Conservation (phyloP, 30 jellyfish, hydroid and myxozoan species). For the Morbakka virulenta region DNA sequence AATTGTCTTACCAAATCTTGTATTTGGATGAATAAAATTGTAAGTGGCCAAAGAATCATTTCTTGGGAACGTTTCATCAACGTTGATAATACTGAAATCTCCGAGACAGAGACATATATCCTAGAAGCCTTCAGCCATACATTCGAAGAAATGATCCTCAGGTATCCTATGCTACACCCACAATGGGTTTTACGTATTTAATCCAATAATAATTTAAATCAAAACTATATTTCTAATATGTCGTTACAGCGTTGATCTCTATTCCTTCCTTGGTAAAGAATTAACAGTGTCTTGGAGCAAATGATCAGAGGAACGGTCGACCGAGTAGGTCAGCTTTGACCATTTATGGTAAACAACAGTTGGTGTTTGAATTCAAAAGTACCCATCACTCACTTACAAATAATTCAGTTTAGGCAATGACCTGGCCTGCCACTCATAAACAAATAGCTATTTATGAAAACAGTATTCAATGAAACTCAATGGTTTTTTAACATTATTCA, state of each 20-base stretch:
- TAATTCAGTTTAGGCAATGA: not conserved
- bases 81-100: no score
- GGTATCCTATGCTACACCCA: no score
- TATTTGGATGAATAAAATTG: not conserved
- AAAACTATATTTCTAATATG: not conserved
- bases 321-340: slow-evolving; percentile 15
- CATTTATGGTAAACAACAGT: slow-evolving; percentile 8
- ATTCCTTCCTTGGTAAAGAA: not conserved
- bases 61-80: not conserved
- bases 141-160: not conserved
- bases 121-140: not conserved
- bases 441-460: not conserved
- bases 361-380: not conserved
- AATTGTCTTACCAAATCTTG: not conserved
- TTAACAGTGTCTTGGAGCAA: not conserved
- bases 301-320: slow-evolving; percentile 7
- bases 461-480: not conserved
- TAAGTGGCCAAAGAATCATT: not conserved
- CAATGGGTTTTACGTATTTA: no score
- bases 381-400: not conserved
- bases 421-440: not conserved
- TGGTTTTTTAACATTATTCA: not conserved
- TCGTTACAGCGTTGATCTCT: not conserved
- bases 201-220: no score
- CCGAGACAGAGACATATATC: not conserved